A percentile compares a stretch with the other conserved stretches of the same genome.
Evolutionary conservation across 1,140 invertebrate genomes (phyloP).

Genomic region (Hormaphis cornu): DNA sequence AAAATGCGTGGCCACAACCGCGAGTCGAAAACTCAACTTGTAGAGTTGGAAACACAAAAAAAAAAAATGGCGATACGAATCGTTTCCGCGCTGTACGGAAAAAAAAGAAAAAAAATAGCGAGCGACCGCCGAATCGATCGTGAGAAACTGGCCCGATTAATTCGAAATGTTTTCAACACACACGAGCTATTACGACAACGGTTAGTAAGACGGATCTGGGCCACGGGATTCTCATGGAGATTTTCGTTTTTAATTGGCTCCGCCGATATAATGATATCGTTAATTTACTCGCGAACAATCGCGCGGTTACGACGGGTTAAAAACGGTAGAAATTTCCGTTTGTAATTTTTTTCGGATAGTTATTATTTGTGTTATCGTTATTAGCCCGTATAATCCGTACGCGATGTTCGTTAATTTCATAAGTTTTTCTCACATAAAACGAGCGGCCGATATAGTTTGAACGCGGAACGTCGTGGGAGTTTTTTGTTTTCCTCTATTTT

Average conservation of each 20-base stretch:
- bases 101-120: no score
- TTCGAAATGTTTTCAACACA: not conserved
- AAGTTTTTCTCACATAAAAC: not conserved
- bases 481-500: not conserved
- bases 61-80: no score
- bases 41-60: no score
- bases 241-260: slow-evolving; percentile 17
- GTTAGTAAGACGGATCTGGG: not conserved
- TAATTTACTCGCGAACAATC: slow-evolving; percentile 2
- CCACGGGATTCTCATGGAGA: not conserved
- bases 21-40: no score
- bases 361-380: not conserved
- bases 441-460: not conserved
- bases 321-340: slow-evolving; percentile 24
- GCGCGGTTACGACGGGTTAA: not conserved
- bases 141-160: not conserved
- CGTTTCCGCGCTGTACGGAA: no score
- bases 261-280: not conserved
- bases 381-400: not conserved
- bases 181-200: not conserved
- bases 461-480: not conserved
- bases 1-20: no score
- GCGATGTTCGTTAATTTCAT: not conserved
- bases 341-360: not conserved
- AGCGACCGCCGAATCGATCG: not conserved